A percentile compares a stretch with the other conserved stretches of the same genome.
These are phyloP conservation scores for Opisthograptis luteolata DNA, from an alignment of 2,888 invertebrate species.

Conservation along the genomic window DNA sequence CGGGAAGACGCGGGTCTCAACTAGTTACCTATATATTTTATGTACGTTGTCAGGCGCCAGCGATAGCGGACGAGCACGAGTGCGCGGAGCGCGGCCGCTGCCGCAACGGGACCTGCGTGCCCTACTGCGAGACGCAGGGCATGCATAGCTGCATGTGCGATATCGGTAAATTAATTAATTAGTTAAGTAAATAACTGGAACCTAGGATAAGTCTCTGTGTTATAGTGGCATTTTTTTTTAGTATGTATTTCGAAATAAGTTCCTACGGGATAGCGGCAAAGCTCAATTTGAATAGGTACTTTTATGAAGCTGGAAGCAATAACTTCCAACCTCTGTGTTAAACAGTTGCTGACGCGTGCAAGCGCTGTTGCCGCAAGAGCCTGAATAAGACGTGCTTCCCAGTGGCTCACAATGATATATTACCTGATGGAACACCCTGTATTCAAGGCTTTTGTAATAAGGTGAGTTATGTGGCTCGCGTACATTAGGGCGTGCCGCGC, in stretches of 20 bases:
- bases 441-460: slow-evolving; percentile 98
- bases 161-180: slow-evolving; percentile 91
- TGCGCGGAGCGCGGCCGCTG: slow-evolving; percentile 97
- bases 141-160: slow-evolving; percentile 98
- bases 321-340: too few relatives aligned
- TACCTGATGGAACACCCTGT: slow-evolving; percentile 97
- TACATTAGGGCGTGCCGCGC: too few relatives aligned
- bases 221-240: too few relatives aligned
- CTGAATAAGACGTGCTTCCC: slow-evolving; percentile 96
- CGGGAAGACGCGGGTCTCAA: too few relatives aligned
- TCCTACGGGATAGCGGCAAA: too few relatives aligned
- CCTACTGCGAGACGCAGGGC: slow-evolving; percentile 97
- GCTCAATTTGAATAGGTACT: too few relatives aligned
- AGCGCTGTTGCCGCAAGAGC: slow-evolving; percentile 95
- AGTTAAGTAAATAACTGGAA: too few relatives aligned
- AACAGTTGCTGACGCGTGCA: slow-evolving; percentile 96
- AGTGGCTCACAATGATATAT: slow-evolving; percentile 93
- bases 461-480: too few relatives aligned
- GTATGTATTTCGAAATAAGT: too few relatives aligned
- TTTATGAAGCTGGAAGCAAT: too few relatives aligned
- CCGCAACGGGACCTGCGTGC: slow-evolving; percentile 94
- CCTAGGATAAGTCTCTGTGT: too few relatives aligned
- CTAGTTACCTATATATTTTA: too few relatives aligned
- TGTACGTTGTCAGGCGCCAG: slow-evolving; percentile 90
- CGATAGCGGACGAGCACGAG: slow-evolving; percentile 93